Conservation (phyloP, 2,888 invertebrate genomes). For the Lutraria lutraria region DNA sequence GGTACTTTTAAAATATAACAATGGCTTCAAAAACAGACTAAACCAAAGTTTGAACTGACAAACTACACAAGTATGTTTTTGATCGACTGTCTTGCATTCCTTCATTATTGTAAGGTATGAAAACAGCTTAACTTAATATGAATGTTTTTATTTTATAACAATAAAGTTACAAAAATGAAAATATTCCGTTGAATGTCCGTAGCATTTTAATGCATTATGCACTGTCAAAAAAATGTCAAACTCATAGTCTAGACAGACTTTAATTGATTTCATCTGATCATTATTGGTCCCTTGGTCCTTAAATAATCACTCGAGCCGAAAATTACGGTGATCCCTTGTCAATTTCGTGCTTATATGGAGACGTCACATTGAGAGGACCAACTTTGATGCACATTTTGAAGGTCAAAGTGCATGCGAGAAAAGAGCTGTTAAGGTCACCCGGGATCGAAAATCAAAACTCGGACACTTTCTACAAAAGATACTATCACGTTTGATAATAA, state of each 20-base stretch:
- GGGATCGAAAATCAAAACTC: constrained; percentile 61
- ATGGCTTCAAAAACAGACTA: background rate
- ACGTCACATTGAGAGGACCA: constrained; percentile 50
- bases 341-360: constrained; percentile 40
- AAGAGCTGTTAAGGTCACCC: constrained; percentile 55
- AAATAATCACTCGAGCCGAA: constrained; percentile 51
- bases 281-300: constrained; percentile 32
- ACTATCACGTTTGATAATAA: constrained; percentile 62
- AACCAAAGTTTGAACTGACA: background rate
- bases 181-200: background rate
- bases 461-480: constrained; percentile 47
- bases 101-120: background rate
- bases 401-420: constrained; percentile 54
- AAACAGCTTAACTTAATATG: background rate
- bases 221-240: constrained; percentile 49
- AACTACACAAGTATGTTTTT: background rate
- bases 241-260: constrained; percentile 35
- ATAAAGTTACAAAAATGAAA: background rate
- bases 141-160: constrained; percentile 15
- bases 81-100: background rate
- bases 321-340: constrained; percentile 60
- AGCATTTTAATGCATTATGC: constrained; percentile 20
- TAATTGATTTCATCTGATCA: constrained; percentile 32
- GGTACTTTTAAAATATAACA: background rate
- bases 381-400: constrained; percentile 38